Percentiles rank a stretch among this genome's conserved stretches.
These are phyloP conservation scores for Conopomorpha cramerella DNA, from an alignment of 1,140 invertebrate genomes.

Conservation along the genomic window DNA sequence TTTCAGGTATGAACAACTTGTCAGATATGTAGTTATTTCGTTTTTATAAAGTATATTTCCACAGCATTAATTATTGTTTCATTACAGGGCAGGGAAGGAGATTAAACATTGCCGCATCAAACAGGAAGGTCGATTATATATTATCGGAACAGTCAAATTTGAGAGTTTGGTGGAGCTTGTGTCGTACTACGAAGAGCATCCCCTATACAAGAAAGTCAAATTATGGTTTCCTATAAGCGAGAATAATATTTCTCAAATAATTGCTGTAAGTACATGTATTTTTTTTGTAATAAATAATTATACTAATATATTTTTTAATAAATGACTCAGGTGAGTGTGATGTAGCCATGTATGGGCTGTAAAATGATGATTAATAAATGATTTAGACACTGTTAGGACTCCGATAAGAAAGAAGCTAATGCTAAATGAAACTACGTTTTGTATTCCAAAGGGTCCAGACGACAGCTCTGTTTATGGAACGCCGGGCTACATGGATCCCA, in stretches of 20 bases:
- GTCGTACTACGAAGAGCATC: conserved; percentile 87
- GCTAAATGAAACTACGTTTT: too few relatives aligned
- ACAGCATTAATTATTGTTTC: neutral
- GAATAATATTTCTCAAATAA: conserved; percentile 69
- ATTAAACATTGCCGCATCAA: conserved; percentile 96
- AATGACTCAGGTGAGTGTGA: too few relatives aligned
- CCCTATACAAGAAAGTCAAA: conserved; percentile 89
- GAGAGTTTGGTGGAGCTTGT: conserved; percentile 94
- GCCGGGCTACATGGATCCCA: conserved; percentile 88
- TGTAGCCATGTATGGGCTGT: too few relatives aligned
- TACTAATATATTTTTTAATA: too few relatives aligned
- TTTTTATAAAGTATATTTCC: too few relatives aligned
- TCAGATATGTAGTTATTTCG: too few relatives aligned
- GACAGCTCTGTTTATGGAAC: conserved; percentile 75
- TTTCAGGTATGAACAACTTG: conserved; percentile 84
- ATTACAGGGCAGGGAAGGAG: conserved; percentile 82
- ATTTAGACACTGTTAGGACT: too few relatives aligned
- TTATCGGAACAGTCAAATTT: conserved; percentile 88
- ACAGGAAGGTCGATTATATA: conserved; percentile 87
- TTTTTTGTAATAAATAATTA: too few relatives aligned
- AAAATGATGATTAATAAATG: too few relatives aligned
- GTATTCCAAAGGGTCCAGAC: conserved; percentile 63
- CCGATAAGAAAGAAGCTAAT: too few relatives aligned
- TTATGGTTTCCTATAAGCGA: conserved; percentile 86
- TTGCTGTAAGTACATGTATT: conserved; percentile 65